Conservation (phyloP, 2,888 invertebrate species). For the Palloptera scutellata region DNA sequence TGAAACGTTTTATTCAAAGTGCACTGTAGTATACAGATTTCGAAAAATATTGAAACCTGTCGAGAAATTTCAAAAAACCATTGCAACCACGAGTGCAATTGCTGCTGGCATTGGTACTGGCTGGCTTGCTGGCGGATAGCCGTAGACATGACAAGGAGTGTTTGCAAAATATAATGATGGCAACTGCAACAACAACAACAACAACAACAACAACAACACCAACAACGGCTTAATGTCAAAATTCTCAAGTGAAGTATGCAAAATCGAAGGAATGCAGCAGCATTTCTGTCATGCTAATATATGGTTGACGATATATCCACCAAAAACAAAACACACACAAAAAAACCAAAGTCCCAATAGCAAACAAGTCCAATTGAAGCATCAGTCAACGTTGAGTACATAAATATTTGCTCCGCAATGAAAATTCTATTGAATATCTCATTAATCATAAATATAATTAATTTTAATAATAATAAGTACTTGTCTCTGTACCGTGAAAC, state of each 20-base stretch:
- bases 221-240: not conserved
- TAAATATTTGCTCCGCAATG: constrained; percentile 5
- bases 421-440: constrained; percentile 12
- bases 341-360: too few species aligned
- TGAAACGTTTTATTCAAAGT: constrained; percentile 34
- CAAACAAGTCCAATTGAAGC: not conserved
- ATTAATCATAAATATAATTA: constrained; percentile 35
- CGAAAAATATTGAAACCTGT: constrained; percentile 31
- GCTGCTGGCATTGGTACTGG: too few species aligned
- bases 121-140: too few species aligned
- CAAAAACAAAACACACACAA: too few species aligned
- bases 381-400: not conserved
- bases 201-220: not conserved
- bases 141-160: too few species aligned
- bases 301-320: not conserved
- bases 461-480: not conserved
- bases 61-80: constrained; percentile 17
- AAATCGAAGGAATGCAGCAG: constrained; percentile 10
- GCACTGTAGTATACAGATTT: constrained; percentile 5
- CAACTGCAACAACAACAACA: not conserved
- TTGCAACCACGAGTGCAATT: not conserved
- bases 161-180: too few species aligned
- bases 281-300: too few species aligned
- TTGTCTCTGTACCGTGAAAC: too few species aligned
- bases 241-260: constrained; percentile 20